A percentile compares a stretch with the other conserved stretches of the same genome.
These are phyloP conservation scores for Sula dactylatra DNA, from an alignment of 2,113 vertebrate species.

Conservation along the genomic window DNA sequence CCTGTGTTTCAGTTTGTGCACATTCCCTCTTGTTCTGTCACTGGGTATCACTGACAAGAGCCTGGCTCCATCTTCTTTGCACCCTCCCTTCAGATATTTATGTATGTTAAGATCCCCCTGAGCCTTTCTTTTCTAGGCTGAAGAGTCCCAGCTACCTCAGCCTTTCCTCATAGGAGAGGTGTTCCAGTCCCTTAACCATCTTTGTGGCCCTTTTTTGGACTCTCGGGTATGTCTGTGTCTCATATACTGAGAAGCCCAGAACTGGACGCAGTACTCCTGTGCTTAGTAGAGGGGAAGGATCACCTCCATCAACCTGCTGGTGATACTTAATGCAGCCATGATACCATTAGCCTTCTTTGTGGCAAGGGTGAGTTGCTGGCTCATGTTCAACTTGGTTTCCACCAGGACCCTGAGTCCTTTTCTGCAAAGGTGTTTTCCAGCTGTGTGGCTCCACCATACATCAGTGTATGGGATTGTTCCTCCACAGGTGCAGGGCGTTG, in stretches of 20 bases:
- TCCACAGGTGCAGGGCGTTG: neutral
- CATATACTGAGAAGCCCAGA: neutral
- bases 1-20: neutral
- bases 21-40: neutral
- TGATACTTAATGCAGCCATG: neutral
- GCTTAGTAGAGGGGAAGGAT: neutral
- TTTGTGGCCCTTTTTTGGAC: neutral
- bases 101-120: neutral
- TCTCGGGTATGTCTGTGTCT: neutral
- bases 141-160: neutral
- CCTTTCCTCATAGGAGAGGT: neutral
- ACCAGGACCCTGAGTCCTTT: neutral
- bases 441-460: neutral
- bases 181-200: neutral
- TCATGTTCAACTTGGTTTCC: too few species aligned
- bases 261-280: neutral
- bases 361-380: neutral
- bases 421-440: neutral
- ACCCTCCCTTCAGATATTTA: neutral
- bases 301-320: neutral
- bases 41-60: neutral
- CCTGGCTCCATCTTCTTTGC: neutral
- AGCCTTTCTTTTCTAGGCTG: neutral
- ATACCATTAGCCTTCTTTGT: too few species aligned
- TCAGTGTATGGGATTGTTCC: neutral